These are phyloP conservation scores for Xylocopa sonorina DNA, from an alignment of 1,140 invertebrate genomes.

Conservation along the genomic window DNA sequence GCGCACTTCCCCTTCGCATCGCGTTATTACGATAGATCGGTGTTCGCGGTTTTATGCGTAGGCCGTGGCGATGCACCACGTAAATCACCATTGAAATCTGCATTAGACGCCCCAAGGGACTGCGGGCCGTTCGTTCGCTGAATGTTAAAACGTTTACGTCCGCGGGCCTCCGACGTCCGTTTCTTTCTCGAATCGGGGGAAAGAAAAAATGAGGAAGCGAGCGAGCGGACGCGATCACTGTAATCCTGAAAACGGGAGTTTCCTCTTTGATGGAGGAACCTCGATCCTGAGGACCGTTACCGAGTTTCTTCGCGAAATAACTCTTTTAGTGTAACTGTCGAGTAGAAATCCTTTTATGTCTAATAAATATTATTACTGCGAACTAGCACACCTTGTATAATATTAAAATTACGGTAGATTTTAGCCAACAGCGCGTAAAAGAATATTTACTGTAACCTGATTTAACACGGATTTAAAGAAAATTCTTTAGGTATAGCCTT, in stretches of 20 bases:
- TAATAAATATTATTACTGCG: too few relatives aligned
- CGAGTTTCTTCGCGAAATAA: neutral
- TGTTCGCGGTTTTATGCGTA: conserved; percentile 31
- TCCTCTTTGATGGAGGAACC: neutral
- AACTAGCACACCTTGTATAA: too few relatives aligned
- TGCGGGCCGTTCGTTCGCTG: neutral
- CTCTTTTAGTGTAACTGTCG: neutral
- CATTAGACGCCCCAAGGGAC: conserved; percentile 9
- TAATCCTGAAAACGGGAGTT: conserved; percentile 29
- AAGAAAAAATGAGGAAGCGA: conserved; percentile 6
- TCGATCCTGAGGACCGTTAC: neutral
- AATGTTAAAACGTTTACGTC: neutral
- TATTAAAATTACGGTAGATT: too few relatives aligned
- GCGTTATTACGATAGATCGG: conserved; percentile 48
- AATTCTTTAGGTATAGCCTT: too few relatives aligned
- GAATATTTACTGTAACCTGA: too few relatives aligned
- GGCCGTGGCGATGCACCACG: neutral
- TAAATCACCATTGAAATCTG: conserved; percentile 24
- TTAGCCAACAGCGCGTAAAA: too few relatives aligned
- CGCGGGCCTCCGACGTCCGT: conserved; percentile 3
- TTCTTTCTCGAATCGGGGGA: conserved; percentile 24
- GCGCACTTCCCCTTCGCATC: conserved; percentile 28
- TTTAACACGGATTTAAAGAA: too few relatives aligned
- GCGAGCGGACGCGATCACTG: conserved; percentile 22
- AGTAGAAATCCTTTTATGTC: too few relatives aligned